Percentiles rank a stretch among this genome's conserved stretches.
These are phyloP conservation scores for Cistogaster globosa DNA, from an alignment of 2,888 invertebrate genomes.

Conservation along the genomic window DNA sequence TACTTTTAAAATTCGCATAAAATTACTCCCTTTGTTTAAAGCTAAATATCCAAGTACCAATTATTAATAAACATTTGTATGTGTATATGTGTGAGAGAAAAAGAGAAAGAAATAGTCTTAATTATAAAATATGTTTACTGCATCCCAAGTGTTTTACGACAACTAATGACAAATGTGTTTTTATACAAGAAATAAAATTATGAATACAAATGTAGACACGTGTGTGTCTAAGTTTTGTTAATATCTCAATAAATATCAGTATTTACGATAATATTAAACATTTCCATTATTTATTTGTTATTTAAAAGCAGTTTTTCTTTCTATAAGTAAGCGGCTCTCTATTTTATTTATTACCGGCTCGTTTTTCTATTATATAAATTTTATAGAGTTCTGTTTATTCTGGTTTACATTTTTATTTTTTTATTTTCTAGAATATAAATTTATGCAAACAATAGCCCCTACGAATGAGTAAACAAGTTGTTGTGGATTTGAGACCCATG, in stretches of 20 bases:
- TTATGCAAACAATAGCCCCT: conserved; percentile 11
- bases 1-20: too few relatives aligned
- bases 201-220: neutral
- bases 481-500: conserved; percentile 38
- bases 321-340: conserved; percentile 16
- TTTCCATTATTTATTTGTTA: too few relatives aligned
- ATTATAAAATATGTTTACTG: too few relatives aligned
- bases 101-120: too few relatives aligned
- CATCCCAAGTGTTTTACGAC: neutral
- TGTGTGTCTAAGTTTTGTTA: conserved; percentile 15
- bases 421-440: conserved; percentile 26
- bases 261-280: too few relatives aligned
- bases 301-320: neutral
- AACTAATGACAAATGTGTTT: neutral
- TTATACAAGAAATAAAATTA: neutral
- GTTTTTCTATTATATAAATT: conserved; percentile 28
- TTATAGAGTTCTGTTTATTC: neutral
- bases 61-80: too few relatives aligned
- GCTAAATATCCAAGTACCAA: too few relatives aligned
- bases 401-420: neutral
- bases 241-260: conserved; percentile 54
- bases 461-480: conserved; percentile 45
- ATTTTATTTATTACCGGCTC: conserved; percentile 49
- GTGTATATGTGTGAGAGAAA: too few relatives aligned
- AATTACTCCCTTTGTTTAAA: too few relatives aligned